A percentile compares a stretch with the other conserved stretches of the same genome.
These are phyloP conservation scores for Hozukius guyotensis DNA, from an alignment of 2,797 vertebrate genomes.

Conservation along the genomic window DNA sequence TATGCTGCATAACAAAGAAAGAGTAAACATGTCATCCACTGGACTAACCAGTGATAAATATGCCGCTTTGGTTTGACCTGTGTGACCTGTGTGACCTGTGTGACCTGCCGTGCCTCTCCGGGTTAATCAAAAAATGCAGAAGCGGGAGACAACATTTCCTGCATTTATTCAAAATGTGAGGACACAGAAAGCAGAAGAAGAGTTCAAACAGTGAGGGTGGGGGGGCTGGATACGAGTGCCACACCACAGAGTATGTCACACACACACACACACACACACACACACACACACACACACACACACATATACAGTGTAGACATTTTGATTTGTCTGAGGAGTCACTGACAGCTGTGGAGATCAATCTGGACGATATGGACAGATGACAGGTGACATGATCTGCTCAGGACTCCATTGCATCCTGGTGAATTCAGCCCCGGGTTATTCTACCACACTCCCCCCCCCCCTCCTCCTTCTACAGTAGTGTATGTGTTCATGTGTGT, in stretches of 20 bases:
- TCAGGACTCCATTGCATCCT: constrained; percentile 50
- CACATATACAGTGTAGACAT: not conserved
- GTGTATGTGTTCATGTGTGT: not conserved
- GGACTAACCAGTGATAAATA: constrained; percentile 26
- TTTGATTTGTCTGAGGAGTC: constrained; percentile 11
- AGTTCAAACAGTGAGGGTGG: not conserved
- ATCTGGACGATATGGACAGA: constrained; percentile 29
- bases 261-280: not conserved
- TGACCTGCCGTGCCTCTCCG: not conserved
- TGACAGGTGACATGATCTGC: constrained; percentile 64
- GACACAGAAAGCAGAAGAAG: not conserved
- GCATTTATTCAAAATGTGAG: constrained; percentile 26
- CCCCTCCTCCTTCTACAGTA: not conserved
- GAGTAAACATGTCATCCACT: not conserved
- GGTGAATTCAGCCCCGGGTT: constrained; percentile 54
- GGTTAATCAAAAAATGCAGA: constrained; percentile 41
- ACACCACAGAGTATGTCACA: not conserved
- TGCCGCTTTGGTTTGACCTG: constrained; percentile 14
- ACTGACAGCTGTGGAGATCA: constrained; percentile 49
- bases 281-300: constrained; percentile 6
- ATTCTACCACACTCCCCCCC: not conserved
- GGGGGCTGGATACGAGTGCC: not conserved
- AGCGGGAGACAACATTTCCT: constrained; percentile 27
- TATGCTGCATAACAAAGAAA: not conserved
- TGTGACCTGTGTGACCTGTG: too few relatives aligned